phyloP scores from a whole-genome alignment of 2,113 vertebrate genomes.

The Embiotoca jacksoni region DNA sequence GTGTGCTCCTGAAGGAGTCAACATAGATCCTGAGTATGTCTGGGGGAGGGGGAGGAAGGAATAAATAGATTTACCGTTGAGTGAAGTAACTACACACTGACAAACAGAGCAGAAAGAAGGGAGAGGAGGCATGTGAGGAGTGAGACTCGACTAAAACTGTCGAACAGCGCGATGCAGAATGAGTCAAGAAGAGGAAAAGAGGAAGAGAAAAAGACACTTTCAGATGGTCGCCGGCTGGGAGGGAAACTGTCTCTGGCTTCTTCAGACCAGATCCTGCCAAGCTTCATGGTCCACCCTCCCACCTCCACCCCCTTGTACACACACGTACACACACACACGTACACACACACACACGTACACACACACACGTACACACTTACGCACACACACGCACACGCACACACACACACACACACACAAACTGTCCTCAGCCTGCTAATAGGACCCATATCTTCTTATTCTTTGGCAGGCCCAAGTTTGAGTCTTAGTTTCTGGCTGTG shows the following conservation, averaged over 20 bases:
- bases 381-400: no score
- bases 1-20: slow-evolving; percentile 63
- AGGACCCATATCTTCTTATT: slow-evolving; percentile 44
- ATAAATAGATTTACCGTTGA: slow-evolving; percentile 81
- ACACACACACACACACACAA: slow-evolving; percentile 1
- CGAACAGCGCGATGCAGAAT: slow-evolving; percentile 18
- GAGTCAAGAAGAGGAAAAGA: slow-evolving; percentile 8
- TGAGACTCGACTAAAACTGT: slow-evolving; percentile 17
- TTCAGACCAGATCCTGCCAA: slow-evolving; percentile 53
- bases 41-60: slow-evolving; percentile 60
- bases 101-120: slow-evolving; percentile 31
- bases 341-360: no score
- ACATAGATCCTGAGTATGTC: slow-evolving; percentile 59
- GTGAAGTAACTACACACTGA: slow-evolving; percentile 74
- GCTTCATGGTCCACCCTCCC: slow-evolving; percentile 10
- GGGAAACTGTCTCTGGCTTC: slow-evolving; percentile 58
- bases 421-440: slow-evolving; percentile 51
- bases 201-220: slow-evolving; percentile 3
- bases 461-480: slow-evolving; percentile 28
- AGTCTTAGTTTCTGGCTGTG: slow-evolving; percentile 38
- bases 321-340: background rate
- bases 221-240: slow-evolving; percentile 21
- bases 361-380: no score
- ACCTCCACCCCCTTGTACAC: background rate
- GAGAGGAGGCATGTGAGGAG: slow-evolving; percentile 26